Percentiles rank a stretch among this genome's conserved stretches.
Conservation (phyloP, 1,140 invertebrate genomes). For the Ips typographus region DNA sequence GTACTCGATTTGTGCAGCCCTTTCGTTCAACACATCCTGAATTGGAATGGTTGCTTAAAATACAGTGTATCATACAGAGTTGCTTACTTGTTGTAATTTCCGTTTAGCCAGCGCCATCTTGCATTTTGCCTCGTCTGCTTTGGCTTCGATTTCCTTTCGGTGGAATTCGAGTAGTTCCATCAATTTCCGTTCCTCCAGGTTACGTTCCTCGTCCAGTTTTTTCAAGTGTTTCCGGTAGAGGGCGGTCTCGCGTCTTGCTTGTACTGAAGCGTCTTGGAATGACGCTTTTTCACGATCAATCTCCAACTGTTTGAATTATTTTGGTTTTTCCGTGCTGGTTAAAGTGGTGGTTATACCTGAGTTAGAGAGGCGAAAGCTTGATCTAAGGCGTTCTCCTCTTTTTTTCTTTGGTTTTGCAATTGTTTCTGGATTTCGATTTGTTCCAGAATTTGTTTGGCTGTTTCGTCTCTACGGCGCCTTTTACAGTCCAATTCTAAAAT, state of each 20-base stretch:
- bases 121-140: conserved; percentile 45
- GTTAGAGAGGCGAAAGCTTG: conserved; percentile 38
- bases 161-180: conserved; percentile 38
- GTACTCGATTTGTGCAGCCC: conserved; percentile 43
- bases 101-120: conserved; percentile 42
- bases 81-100: conserved; percentile 40
- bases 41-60: neutral
- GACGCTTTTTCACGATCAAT: conserved; percentile 42
- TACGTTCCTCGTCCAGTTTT: conserved; percentile 40
- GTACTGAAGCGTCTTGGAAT: conserved; percentile 30
- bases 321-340: neutral
- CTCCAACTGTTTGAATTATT: conserved; percentile 25
- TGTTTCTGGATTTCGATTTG: conserved; percentile 44
- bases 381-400: conserved; percentile 44
- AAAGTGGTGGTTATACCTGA: conserved; percentile 21
- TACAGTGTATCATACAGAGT: neutral
- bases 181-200: conserved; percentile 44
- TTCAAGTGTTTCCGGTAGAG: conserved; percentile 45
- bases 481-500: conserved; percentile 37
- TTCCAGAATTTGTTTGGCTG: conserved; percentile 40
- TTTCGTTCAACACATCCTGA: conserved; percentile 41
- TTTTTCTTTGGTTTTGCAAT: conserved; percentile 40
- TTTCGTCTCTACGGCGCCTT: conserved; percentile 36
- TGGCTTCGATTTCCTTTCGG: conserved; percentile 38
- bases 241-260: conserved; percentile 40